Evolutionary conservation across 2,797 vertebrate species (phyloP).

Genomic region (Trematomus bernacchii): DNA sequence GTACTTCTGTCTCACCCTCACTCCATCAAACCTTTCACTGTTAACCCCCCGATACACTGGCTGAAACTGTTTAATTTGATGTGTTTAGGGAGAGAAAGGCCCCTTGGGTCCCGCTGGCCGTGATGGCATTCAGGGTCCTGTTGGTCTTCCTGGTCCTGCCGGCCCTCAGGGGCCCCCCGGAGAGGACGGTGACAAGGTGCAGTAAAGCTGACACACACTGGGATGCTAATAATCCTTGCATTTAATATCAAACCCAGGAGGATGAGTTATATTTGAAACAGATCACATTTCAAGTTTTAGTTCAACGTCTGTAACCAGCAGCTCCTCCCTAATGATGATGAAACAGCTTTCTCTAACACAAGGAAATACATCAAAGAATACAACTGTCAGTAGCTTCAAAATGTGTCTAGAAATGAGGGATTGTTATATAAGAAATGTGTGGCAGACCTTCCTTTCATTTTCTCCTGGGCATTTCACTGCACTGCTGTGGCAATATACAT

Average conservation of each 20-base stretch:
- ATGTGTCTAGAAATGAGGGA: constrained; percentile 10
- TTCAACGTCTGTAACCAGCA: constrained; percentile 7
- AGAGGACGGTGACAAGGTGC: constrained; percentile 98
- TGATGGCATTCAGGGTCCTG: constrained; percentile 96
- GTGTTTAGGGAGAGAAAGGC: constrained; percentile 95
- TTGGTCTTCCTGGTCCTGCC: constrained; percentile 95
- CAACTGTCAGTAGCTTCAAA: neutral
- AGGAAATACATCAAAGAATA: neutral
- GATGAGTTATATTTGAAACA: too few relatives aligned
- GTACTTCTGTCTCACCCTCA: constrained; percentile 66
- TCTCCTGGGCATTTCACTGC: neutral
- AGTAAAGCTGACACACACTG: constrained; percentile 2
- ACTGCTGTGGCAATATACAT: neutral
- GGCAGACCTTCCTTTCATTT: neutral
- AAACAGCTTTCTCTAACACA: neutral
- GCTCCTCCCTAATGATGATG: neutral
- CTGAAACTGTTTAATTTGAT: constrained; percentile 4
- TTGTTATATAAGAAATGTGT: neutral
- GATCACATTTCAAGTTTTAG: too few relatives aligned
- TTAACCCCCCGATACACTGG: neutral
- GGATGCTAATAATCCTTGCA: neutral
- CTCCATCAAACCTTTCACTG: neutral
- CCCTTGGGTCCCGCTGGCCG: constrained; percentile 95
- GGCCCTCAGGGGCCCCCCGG: constrained; percentile 97
- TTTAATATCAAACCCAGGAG: neutral